A percentile compares a stretch with the other conserved stretches of the same genome.
phyloP scores from a whole-genome alignment of 2,888 invertebrate genomes.

The Zaprionus bogoriensis region DNA sequence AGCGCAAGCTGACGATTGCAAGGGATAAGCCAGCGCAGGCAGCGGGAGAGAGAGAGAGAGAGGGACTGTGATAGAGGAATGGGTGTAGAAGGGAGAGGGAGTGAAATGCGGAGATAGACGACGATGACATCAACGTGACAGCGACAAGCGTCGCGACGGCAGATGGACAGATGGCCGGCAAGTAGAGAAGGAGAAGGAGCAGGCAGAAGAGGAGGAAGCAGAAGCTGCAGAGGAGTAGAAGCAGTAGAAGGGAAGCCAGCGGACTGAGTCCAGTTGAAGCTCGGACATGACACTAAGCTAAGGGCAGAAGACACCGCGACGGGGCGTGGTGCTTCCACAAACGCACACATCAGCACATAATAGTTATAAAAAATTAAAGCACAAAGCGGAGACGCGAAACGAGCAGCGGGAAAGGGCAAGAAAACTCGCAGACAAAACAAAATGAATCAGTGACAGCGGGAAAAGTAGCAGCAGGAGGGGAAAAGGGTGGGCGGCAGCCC shows the following conservation, averaged over 20 bases:
- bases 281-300: not conserved
- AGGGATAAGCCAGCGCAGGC: not conserved
- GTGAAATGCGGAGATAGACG: not conserved
- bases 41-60: constrained; percentile 7
- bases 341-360: constrained; percentile 74
- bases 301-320: not conserved
- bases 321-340: constrained; percentile 21
- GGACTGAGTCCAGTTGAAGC: constrained; percentile 3
- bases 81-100: not conserved
- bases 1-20: not conserved
- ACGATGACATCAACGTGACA: constrained; percentile 55
- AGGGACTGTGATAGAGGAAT: not conserved
- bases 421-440: not conserved
- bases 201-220: not conserved
- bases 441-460: not conserved
- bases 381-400: constrained; percentile 38
- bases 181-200: not conserved
- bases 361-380: constrained; percentile 65
- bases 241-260: not conserved
- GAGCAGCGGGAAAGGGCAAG: not conserved
- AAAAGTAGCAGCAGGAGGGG: not conserved
- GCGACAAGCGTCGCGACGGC: constrained; percentile 50
- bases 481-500: constrained; percentile 12
- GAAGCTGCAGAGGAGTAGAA: not conserved
- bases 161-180: constrained; percentile 40